phyloP scores from a whole-genome alignment of 2,113 vertebrate genomes.

The Callionymus lyra region DNA sequence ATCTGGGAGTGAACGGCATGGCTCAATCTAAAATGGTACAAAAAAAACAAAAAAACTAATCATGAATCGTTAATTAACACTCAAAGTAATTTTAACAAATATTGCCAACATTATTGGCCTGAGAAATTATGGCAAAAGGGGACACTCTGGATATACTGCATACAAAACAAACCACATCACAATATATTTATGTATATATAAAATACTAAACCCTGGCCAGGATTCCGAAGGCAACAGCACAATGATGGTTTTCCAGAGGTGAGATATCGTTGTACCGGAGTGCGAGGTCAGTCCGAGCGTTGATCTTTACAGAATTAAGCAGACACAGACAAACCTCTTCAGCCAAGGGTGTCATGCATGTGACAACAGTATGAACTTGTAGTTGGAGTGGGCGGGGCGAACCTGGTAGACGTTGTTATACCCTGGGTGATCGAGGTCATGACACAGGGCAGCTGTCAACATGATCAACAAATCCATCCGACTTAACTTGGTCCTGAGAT shows the following conservation, averaged over 20 bases:
- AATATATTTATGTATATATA: too few species aligned
- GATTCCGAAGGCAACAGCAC: constrained; percentile 69
- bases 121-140: too few species aligned
- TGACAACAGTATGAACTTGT: not conserved
- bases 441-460: constrained; percentile 50
- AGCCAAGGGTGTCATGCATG: too few species aligned
- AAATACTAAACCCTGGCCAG: constrained; percentile 51
- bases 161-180: too few species aligned
- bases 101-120: too few species aligned
- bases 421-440: constrained; percentile 51
- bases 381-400: not conserved
- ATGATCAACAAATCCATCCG: constrained; percentile 36
- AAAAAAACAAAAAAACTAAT: too few species aligned
- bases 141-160: too few species aligned
- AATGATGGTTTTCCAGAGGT: constrained; percentile 59
- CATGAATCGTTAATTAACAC: too few species aligned
- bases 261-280: constrained; percentile 63
- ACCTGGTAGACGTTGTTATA: constrained; percentile 54
- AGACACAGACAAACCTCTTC: not conserved
- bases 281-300: constrained; percentile 55
- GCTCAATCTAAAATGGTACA: too few species aligned
- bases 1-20: too few species aligned
- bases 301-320: constrained; percentile 37
- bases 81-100: too few species aligned
- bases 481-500: constrained; percentile 28